Conservation (phyloP, 2,888 invertebrate genomes). For the Tenthredo distinguenda region DNA sequence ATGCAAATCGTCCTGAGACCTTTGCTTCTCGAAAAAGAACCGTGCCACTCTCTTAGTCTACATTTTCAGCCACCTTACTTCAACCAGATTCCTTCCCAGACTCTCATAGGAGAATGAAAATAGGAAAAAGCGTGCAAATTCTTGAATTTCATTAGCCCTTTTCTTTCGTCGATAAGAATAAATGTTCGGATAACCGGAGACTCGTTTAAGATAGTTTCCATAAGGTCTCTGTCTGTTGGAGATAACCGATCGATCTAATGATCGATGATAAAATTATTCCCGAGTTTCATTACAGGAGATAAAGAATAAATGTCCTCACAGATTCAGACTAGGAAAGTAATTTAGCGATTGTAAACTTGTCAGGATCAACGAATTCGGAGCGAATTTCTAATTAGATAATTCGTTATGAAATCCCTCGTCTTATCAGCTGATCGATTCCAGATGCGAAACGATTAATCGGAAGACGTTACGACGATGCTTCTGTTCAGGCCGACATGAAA, state of each 20-base stretch:
- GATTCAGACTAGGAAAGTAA: not conserved
- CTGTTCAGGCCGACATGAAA: conserved; percentile 90
- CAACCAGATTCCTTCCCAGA: conserved; percentile 11
- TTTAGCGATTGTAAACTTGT: conserved; percentile 22
- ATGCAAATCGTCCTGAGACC: conserved; percentile 15
- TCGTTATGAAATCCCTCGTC: not conserved
- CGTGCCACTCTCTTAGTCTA: not conserved
- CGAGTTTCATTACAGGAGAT: not conserved
- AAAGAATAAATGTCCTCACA: not conserved
- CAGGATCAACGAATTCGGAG: not conserved
- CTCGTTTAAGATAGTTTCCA: not conserved
- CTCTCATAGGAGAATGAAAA: not conserved
- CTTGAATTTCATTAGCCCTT: conserved; percentile 37
- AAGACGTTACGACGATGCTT: conserved; percentile 87
- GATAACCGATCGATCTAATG: conserved; percentile 21
- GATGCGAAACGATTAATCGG: conserved; percentile 92
- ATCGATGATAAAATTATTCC: not conserved
- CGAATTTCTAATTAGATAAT: conserved; percentile 24
- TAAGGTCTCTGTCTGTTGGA: not conserved
- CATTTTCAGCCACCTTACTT: conserved; percentile 9
- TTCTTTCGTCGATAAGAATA: not conserved
- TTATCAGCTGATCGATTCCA: conserved; percentile 33
- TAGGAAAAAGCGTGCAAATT: not conserved
- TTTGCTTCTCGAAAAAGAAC: conserved; percentile 17
- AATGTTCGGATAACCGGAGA: not conserved